Evolutionary conservation across 2,113 vertebrate species (phyloP), one percentile per base, ranked within the genome.

Genomic region (Ochotona princeps): DNA sequence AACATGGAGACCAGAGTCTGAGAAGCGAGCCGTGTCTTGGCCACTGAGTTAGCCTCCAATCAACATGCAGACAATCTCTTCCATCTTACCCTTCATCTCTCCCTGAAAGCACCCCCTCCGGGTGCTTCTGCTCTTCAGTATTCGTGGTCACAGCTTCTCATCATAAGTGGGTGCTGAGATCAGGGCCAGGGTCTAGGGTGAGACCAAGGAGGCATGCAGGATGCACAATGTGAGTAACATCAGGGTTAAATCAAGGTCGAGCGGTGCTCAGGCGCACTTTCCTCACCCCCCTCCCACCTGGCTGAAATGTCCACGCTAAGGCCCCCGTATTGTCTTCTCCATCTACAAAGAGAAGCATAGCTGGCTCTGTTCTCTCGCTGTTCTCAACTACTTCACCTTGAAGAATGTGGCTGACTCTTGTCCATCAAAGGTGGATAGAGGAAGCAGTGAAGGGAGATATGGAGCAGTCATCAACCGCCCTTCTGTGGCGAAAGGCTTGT

Each of bases 391-490:
- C 25, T 38, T 73, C 51, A 54, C 75, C 63, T 0, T 38, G 65
- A 20, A 20, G 32, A 75, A 15, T 28, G 9, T 12, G 1, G 15
- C 76, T n/a, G 3, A 6, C 25, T 17, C 20, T 61, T n/a, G 35
- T 17, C 30, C 67, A 44, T n/a, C 23, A 14, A n/a, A 13, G 25
- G 30, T 54, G 28, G 20, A 15, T 17, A 9, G 8, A 54, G n/a
- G 2, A 25, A 61, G 44, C 47, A 11, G 12, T 1, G 69, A 57
- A 26, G 44, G 17, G 9, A 9, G 25, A n/a, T 14, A 11, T 1
- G 2, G 32, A 25, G 25, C 32, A 21, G 6, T 5, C 78, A 11
- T 23, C 26, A 9, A 1, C 2, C 4, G n/a, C 7, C 0, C 38
- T 69, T 20, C 15, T 12, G 18, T 4, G 15, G 47, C n/a, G 63